Base-by-base conservation (phyloP, 2,113 vertebrate species). In the Athene cunicularia region DNA sequence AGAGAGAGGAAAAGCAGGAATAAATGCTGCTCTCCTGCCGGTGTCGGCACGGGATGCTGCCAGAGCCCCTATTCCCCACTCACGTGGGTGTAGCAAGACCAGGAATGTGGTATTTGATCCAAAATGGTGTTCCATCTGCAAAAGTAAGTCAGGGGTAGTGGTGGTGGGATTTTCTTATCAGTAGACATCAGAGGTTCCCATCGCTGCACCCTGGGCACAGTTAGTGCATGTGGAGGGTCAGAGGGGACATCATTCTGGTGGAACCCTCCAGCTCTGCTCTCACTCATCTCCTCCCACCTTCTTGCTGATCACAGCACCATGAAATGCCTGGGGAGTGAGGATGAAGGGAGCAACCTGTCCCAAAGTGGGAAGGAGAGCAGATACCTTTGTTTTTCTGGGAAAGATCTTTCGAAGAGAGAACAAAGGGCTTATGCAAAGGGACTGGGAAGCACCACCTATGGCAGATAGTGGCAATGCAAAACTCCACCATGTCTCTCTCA, bases 271-370 rank as follows among this genome's bases (percentile, higher is more conserved):
- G 67, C 4, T 14, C 73, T 58, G 64, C 70, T 19, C 5, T 19
- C 77, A 39, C 33, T 28, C 45, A 20, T 5, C 77, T 72, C 12
- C 35, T 70, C 77, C 33, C 33, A 12, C 5, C 37, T 9, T 14
- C 71, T 27, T 0, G 0, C 33, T 21, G 50, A 41, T 2, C 33
- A 24, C 59, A 80, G 58, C 66, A 39, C 43, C 4, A 5, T 0
- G 0, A n/a, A n/a, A 30, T 3, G 6, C 12, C 28, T 24, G 41
- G 20, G 11, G 8, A 28, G 41, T 3, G 33, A 43, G 59, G 59
- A 28, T 6, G 26, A 6, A 43, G 60, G 50, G 17, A 70, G 6
- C 20, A 70, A 52, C 21, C 71, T 14, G 33, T 22, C 27, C 56
- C 41, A 19, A 6, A 4, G 58, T 0, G 2, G 37, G 41, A 26